Conservation (phyloP, 2,113 vertebrate species). For the Rissa tridactyla region DNA sequence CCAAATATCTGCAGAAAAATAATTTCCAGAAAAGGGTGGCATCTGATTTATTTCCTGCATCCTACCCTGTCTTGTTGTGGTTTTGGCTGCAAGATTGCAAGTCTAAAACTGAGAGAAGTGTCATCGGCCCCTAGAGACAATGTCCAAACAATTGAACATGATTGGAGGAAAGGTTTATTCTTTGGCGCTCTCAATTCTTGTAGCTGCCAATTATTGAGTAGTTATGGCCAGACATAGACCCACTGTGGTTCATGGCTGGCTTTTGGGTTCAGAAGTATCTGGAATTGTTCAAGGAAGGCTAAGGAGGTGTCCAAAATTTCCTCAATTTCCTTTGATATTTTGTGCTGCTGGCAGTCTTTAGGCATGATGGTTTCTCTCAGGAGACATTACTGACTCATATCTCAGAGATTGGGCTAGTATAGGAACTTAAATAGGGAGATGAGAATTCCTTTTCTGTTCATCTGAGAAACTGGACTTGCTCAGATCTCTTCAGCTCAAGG, state of each 20-base stretch:
- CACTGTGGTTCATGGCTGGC: constrained; percentile 13
- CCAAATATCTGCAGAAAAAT: constrained; percentile 45
- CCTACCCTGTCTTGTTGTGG: constrained; percentile 39
- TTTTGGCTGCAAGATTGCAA: constrained; percentile 38
- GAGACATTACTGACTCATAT: constrained; percentile 5
- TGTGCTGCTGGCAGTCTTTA: neutral
- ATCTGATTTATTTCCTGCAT: constrained; percentile 60
- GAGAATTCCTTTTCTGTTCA: neutral
- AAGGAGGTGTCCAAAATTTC: constrained; percentile 31
- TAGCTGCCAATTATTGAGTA: constrained; percentile 29
- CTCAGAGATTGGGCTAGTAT: neutral
- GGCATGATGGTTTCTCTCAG: neutral
- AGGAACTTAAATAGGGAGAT: neutral
- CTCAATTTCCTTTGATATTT: constrained; percentile 11
- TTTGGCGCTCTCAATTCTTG: constrained; percentile 35
- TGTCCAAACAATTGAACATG: constrained; percentile 36
- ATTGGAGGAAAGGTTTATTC: constrained; percentile 41
- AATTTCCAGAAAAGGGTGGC: constrained; percentile 59
- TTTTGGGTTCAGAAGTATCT: constrained; percentile 18
- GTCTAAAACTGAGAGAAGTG: constrained; percentile 37
- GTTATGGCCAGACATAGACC: constrained; percentile 19
- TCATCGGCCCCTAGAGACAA: constrained; percentile 7
- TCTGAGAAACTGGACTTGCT: neutral
- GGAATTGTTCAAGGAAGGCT: constrained; percentile 43
- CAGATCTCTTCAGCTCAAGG: neutral